A percentile compares a stretch with the other conserved stretches of the same genome.
These are phyloP conservation scores for Harmothoe impar DNA, from an alignment of 2,888 invertebrate genomes.

Conservation along the genomic window DNA sequence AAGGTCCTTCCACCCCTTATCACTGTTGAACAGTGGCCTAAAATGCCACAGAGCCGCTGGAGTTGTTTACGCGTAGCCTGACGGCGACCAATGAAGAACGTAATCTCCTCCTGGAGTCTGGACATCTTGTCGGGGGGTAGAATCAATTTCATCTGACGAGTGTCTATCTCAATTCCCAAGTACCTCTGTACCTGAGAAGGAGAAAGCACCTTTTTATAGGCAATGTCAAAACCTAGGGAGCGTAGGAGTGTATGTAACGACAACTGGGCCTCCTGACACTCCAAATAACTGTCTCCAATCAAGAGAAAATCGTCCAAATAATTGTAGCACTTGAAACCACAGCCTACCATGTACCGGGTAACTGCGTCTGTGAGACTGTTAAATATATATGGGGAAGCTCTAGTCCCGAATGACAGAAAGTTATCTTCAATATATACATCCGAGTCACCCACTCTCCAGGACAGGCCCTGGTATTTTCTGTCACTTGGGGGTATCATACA, in stretches of 20 bases:
- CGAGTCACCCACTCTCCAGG: not conserved
- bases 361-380: not conserved
- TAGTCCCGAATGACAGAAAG: not conserved
- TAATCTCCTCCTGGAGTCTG: not conserved
- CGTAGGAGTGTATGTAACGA: not conserved
- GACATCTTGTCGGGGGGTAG: not conserved
- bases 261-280: not conserved
- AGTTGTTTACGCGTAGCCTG: too few species aligned
- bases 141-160: not conserved
- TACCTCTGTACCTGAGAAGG: not conserved
- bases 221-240: not conserved
- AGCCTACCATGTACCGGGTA: not conserved
- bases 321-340: constrained; percentile 18
- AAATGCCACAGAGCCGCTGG: not conserved
- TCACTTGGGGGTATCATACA: not conserved
- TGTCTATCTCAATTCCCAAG: not conserved
- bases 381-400: not conserved
- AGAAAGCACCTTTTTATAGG: not conserved
- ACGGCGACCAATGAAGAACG: too few species aligned
- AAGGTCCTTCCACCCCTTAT: not conserved
- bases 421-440: not conserved
- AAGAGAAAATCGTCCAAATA: not conserved
- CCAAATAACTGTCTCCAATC: not conserved
- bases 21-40: too few species aligned
- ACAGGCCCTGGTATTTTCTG: not conserved